Evolutionary conservation across 1,140 invertebrate species (phyloP).

Genomic region (Procambarus clarkii): DNA sequence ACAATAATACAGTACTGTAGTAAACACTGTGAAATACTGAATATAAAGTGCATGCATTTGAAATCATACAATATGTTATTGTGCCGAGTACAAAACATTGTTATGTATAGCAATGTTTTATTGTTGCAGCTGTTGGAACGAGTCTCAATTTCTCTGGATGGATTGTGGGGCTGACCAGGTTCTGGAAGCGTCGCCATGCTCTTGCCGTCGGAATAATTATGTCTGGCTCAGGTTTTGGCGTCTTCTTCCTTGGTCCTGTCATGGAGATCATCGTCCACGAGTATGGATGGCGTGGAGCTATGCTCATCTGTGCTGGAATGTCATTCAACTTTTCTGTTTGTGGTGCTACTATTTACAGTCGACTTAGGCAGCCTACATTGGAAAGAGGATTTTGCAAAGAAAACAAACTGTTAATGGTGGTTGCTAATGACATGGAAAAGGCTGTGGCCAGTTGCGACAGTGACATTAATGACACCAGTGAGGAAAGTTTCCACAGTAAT

Average conservation of each 20-base stretch:
- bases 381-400: background rate
- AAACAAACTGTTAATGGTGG: background rate
- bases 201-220: conserved; percentile 79
- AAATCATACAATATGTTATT: background rate
- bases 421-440: background rate
- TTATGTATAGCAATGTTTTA: background rate
- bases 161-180: conserved; percentile 78
- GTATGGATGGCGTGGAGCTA: conserved; percentile 77
- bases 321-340: conserved; percentile 74
- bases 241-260: conserved; percentile 74
- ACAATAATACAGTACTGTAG: background rate
- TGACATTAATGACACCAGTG: background rate
- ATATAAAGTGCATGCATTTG: background rate
- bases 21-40: background rate
- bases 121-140: conserved; percentile 77
- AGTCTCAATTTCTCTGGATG: conserved; percentile 79
- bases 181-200: conserved; percentile 78
- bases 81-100: background rate
- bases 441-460: background rate
- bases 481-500: background rate
- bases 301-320: conserved; percentile 78
- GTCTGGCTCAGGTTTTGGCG: conserved; percentile 77
- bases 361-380: background rate
- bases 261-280: conserved; percentile 74
- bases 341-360: conserved; percentile 69